Evolutionary conservation across 2,113 vertebrate genomes (phyloP).

Genomic region (Neomonachus schauinslandi): DNA sequence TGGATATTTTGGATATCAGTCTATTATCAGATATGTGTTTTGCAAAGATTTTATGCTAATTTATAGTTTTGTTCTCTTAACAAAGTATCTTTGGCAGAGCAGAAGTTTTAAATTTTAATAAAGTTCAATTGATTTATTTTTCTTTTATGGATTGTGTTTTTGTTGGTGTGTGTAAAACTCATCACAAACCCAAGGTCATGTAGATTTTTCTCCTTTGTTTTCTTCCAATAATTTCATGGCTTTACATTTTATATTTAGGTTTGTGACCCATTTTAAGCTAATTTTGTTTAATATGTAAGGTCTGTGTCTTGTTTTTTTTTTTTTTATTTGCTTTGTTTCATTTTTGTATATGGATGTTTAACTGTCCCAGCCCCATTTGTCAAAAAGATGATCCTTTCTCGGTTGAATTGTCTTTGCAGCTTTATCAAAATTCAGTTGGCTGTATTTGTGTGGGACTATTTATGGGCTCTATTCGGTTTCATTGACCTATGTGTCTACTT

Average conservation of each 20-base stretch:
- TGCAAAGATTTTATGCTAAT: neutral
- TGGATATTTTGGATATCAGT: neutral
- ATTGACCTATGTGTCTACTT: neutral
- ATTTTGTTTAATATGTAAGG: neutral
- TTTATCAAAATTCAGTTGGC: neutral
- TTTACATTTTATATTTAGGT: neutral
- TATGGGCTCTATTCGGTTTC: neutral
- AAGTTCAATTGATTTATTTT: neutral
- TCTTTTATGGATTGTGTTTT: neutral
- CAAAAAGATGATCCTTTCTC: neutral
- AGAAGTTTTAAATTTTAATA: constrained; percentile 11
- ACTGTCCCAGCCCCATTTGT: neutral
- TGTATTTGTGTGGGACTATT: neutral
- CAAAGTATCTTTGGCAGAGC: neutral
- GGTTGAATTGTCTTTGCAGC: neutral
- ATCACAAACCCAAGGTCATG: neutral
- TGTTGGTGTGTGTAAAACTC: neutral
- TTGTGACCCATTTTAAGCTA: neutral
- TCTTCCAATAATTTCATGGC: neutral
- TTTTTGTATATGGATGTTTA: neutral
- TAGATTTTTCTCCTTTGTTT: neutral
- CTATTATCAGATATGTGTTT: neutral
- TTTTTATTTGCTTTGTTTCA: no score
- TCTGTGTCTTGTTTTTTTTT: no score
- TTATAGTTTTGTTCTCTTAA: neutral